Base-by-base conservation (phyloP, 2,888 invertebrate species). In the Chymomyza procnemis region DNA sequence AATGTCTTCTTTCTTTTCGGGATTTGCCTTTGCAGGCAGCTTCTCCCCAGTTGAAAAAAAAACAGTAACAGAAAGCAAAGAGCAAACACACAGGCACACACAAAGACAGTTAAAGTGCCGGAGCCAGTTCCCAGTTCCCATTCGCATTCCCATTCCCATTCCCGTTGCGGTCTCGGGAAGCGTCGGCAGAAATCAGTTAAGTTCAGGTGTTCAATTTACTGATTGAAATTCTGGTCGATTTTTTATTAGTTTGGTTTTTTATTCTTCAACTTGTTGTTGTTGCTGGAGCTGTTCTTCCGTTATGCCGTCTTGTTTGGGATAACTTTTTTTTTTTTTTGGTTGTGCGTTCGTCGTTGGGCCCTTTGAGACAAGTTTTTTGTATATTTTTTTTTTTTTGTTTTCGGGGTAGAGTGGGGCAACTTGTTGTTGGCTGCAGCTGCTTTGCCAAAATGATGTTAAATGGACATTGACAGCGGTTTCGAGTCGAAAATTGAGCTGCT, bases 181-280 rank as follows among this genome's bases (percentile, higher is more conserved):
- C 34, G 34, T 54, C 46, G 46, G 48, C 47, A 34, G 74, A 85
- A 86, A 84, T 87, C 85, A 79, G 80, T 82, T 80, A 75, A 80
- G 82, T 59, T 87, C 87, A 87, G 88, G 88, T 87, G 87, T 88
- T 84, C 88, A 78, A 85, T 85, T 82, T 78, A 75, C 84, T 82
- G 85, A 88, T 85, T 88, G 87, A 87, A 86, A 86, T 79, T 85
- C 74, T 69, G 84, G 26, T 56, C 30, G 26, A 56, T 56, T 56
- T 56, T 56, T 30, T 14, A 16, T 26, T 56, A n/a, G 56, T 30
- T 4, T 12, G 30, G 30, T 14, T 14, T 3, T 8, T 26, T 26
- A 8, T 16, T 30, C 4, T n/a, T n/a, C n/a, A n/a, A n/a, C n/a
- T 6, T 19, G 14, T n/a, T 30, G 56, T 14, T 52, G 18, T 22